Conservation (phyloP, 2,797 vertebrate genomes). For the Poecilia gillii region DNA sequence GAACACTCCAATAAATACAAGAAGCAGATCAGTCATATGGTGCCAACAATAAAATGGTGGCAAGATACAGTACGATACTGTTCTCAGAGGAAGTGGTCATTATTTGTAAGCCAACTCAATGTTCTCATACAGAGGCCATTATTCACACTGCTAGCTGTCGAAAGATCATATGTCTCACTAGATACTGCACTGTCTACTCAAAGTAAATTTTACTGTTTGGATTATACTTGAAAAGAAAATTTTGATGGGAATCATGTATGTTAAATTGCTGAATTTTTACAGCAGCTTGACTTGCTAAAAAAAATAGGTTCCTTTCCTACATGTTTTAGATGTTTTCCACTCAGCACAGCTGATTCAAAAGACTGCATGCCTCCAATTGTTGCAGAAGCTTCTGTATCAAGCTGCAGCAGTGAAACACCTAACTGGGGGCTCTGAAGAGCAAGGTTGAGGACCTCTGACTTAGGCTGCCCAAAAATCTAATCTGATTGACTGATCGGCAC, state of each 20-base stretch:
- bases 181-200: slow-evolving; percentile 7
- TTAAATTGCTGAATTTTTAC: neutral
- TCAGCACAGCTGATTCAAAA: too few relatives aligned
- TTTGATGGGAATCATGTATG: neutral
- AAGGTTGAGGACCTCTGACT: neutral
- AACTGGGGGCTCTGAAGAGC: too few relatives aligned
- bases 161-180: slow-evolving; percentile 49
- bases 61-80: slow-evolving; percentile 47
- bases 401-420: too few relatives aligned
- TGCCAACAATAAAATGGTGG: slow-evolving; percentile 67
- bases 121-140: slow-evolving; percentile 23
- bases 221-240: neutral
- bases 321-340: too few relatives aligned
- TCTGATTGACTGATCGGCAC: neutral
- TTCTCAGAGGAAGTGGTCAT: slow-evolving; percentile 39
- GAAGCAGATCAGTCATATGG: slow-evolving; percentile 66
- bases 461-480: neutral
- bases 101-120: slow-evolving; percentile 45
- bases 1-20: slow-evolving; percentile 71
- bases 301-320: too few relatives aligned
- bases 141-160: slow-evolving; percentile 40
- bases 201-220: neutral
- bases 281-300: neutral
- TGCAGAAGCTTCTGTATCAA: too few relatives aligned
- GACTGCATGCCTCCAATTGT: too few relatives aligned